Conservation (phyloP, 2,113 vertebrate genomes). For the Misgurnus mizolepis region DNA sequence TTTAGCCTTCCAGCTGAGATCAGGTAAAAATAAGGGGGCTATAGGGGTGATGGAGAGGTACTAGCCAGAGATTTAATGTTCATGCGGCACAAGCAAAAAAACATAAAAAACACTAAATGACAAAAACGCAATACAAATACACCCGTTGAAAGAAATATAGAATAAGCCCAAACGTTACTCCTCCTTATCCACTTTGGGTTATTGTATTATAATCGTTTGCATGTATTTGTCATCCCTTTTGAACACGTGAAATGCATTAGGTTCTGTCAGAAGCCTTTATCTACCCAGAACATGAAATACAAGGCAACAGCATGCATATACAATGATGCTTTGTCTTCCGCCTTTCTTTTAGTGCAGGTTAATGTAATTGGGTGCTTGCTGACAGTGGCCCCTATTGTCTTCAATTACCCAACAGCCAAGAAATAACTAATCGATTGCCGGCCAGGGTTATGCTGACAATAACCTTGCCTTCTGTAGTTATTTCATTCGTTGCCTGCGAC, state of each 20-base stretch:
- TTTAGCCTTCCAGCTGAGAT: constrained; percentile 56
- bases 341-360: constrained; percentile 6
- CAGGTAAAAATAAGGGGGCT: constrained; percentile 37
- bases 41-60: constrained; percentile 25
- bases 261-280: constrained; percentile 57
- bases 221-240: constrained; percentile 63
- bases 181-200: background rate
- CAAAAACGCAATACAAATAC: no score
- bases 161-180: background rate
- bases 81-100: background rate
- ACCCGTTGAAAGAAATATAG: no score
- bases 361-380: constrained; percentile 48
- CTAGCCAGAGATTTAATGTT: background rate
- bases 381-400: constrained; percentile 58
- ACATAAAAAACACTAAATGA: background rate
- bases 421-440: constrained; percentile 51
- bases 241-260: constrained; percentile 61
- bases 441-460: constrained; percentile 26
- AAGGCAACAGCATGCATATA: background rate
- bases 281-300: constrained; percentile 47
- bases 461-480: constrained; percentile 14
- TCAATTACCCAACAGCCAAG: constrained; percentile 37
- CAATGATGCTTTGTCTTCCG: constrained; percentile 1
- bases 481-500: constrained; percentile 18
- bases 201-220: constrained; percentile 48